Base-by-base conservation (phyloP, 2,888 invertebrate species). In the Palloptera scutellata region DNA sequence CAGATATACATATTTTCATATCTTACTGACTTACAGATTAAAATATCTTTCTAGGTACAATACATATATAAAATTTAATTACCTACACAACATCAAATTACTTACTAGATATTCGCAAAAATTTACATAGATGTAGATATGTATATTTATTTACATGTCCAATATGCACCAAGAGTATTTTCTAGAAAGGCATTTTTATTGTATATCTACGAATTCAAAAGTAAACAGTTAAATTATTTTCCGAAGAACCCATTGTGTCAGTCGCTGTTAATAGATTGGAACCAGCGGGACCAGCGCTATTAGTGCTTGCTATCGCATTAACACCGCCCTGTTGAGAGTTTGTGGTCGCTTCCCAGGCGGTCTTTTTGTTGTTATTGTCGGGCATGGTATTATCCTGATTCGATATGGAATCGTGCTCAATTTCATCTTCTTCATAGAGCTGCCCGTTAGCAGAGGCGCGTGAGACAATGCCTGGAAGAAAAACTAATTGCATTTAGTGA, bases 211-310 rank as follows among this genome's bases (percentile, higher is more conserved):
- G 6, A 30, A 8, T 19, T 83, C 84, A 88, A 81, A 88, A 88
- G 80, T 88, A 88, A 67, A 88, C 88, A 57, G 88, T 88, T 75
- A 88, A 81, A 82, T 88, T 88, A 80, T 87, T 88, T 76, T 88
- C 88, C n/a, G 86, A 85, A 51, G 87, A 85, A 59, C 84, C 83
- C 78, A 85, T 81, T 63, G 81, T 78, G 66, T 84, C 84, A 6
- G 80, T 78, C 40, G 83, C 82, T 6, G 78, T 69, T 55, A 82
- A 70, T 10, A 83, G 73, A 71, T 84, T 83, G 19, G 82, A 86
- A 0, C 66, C 74, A 4, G 74, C 69, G 20, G 73, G 73, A 45
- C 70, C 61, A 15, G 63, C 63, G 17, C 73, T 73, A 61, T 72
- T 72, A 43, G 71, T 66, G 61, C 69, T 74, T 20, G 72, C 64